Percentiles rank a stretch among this genome's conserved stretches.
phyloP scores from a whole-genome alignment of 2,113 vertebrate genomes.

The Muscicapa adusta region DNA sequence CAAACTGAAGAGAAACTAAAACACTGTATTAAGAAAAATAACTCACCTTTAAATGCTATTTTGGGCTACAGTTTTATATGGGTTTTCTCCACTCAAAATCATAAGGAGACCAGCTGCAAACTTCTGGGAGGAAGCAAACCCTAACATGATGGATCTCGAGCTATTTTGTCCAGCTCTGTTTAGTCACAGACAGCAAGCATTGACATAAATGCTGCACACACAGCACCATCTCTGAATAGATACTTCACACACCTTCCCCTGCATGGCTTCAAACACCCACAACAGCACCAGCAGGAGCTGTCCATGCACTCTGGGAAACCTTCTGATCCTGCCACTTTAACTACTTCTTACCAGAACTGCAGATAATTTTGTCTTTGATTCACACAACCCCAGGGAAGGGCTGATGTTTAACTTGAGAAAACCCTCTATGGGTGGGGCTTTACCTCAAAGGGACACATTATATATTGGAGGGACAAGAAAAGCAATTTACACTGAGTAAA shows the following conservation, averaged over 20 bases:
- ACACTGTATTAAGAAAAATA: not conserved
- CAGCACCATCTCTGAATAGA: not conserved
- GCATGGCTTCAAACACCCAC: not conserved
- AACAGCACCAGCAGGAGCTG: rapidly evolving
- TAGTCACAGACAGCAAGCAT: not conserved
- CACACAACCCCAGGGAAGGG: rapidly evolving
- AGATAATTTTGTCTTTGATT: not conserved
- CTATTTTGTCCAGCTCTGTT: not conserved
- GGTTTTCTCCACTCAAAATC: not conserved
- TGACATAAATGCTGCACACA: not conserved
- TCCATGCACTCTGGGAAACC: rapidly evolving
- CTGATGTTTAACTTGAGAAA: not conserved
- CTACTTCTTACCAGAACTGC: not conserved
- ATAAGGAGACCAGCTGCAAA: not conserved
- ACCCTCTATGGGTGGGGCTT: rapidly evolving
- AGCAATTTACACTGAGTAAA: not conserved
- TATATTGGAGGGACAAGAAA: not conserved
- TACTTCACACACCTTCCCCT: not conserved
- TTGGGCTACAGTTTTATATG: not conserved
- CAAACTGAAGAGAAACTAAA: not conserved
- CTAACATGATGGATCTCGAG: not conserved
- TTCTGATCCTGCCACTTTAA: not conserved
- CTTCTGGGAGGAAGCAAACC: not conserved
- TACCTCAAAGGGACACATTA: not conserved
- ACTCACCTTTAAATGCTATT: not conserved